These are phyloP conservation scores for Teleopsis dalmanni DNA, from an alignment of 1,140 invertebrate genomes.

Conservation along the genomic window DNA sequence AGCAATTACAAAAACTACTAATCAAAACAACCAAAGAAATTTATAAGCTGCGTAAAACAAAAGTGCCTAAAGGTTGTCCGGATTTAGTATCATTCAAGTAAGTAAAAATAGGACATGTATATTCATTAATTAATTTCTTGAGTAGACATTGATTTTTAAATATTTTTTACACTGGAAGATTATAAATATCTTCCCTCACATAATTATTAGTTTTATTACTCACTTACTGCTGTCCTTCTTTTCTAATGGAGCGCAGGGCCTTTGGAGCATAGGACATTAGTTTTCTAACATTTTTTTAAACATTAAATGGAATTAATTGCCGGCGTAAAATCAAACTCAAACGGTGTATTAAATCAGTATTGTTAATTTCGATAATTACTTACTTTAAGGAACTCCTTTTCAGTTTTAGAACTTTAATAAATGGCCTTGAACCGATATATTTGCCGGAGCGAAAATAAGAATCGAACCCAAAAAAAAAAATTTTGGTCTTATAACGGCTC, in stretches of 20 bases:
- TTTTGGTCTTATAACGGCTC: not conserved
- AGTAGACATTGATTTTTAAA: not conserved
- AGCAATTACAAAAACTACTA: slow-evolving; percentile 71
- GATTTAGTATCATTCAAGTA: slow-evolving; percentile 90
- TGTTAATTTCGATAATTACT: too few relatives aligned
- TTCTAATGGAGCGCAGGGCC: not conserved
- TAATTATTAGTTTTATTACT: not conserved
- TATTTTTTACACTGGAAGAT: slow-evolving; percentile 6
- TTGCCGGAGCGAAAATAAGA: too few relatives aligned
- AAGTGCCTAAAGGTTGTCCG: slow-evolving; percentile 80
- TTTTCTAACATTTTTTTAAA: too few relatives aligned
- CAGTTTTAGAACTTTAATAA: too few relatives aligned
- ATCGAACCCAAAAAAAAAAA: not conserved
- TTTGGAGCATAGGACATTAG: not conserved
- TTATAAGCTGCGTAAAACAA: slow-evolving; percentile 78
- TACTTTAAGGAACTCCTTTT: too few relatives aligned
- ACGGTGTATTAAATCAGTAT: too few relatives aligned
- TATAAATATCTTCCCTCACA: not conserved
- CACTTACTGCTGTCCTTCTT: not conserved
- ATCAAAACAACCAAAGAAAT: slow-evolving; percentile 83
- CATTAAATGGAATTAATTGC: too few relatives aligned
- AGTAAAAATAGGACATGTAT: too few relatives aligned
- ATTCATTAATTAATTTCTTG: too few relatives aligned
- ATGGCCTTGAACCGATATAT: too few relatives aligned
- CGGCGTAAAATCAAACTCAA: too few relatives aligned